Percentiles rank a stretch among this genome's conserved stretches.
phyloP scores from a whole-genome alignment of 2,888 invertebrate species.

The Zonitis immaculata region DNA sequence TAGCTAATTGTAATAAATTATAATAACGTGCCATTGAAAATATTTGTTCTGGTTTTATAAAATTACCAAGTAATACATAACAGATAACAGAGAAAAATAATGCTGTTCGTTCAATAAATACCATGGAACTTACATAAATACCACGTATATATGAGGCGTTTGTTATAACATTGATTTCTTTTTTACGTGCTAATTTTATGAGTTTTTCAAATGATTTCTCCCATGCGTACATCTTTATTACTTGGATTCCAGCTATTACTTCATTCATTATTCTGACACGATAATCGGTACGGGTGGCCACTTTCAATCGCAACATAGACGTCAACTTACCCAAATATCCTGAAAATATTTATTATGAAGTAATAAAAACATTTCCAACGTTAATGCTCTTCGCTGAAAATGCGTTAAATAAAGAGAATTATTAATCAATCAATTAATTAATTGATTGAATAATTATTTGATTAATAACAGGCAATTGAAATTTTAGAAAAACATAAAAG shows the following conservation, averaged over 20 bases:
- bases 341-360: constrained; percentile 27
- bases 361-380: neutral
- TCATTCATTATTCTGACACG: constrained; percentile 68
- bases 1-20: constrained; percentile 21
- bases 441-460: too few species aligned
- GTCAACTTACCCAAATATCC: constrained; percentile 49
- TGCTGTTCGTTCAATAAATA: constrained; percentile 77
- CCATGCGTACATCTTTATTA: constrained; percentile 77
- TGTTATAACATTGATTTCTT: constrained; percentile 57
- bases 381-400: neutral
- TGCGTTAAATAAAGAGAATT: too few species aligned
- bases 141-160: constrained; percentile 58
- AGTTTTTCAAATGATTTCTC: constrained; percentile 65
- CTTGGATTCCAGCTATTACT: constrained; percentile 65
- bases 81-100: constrained; percentile 72
- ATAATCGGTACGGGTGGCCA: constrained; percentile 56
- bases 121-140: constrained; percentile 65
- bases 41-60: constrained; percentile 50
- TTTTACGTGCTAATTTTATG: constrained; percentile 57
- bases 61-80: constrained; percentile 64
- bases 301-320: constrained; percentile 46
- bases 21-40: constrained; percentile 29
- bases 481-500: too few species aligned
- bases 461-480: too few species aligned
- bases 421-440: too few species aligned